Conservation (phyloP, 2,797 vertebrate genomes). For the Bradypus variegatus region DNA sequence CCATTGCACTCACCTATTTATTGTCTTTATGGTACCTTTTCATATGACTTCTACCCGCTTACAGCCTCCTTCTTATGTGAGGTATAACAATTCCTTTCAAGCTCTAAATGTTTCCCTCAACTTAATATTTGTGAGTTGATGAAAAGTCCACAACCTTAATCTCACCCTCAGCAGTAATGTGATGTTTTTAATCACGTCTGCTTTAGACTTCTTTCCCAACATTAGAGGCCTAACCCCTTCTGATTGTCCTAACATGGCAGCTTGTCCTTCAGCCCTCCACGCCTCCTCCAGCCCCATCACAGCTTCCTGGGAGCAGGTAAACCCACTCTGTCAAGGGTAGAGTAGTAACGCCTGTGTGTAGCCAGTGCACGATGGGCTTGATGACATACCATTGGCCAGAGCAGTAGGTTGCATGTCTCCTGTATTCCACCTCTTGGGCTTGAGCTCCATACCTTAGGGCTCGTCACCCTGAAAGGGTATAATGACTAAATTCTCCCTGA, state of each 20-base stretch:
- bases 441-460: neutral
- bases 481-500: neutral
- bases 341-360: neutral
- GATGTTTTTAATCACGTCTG: neutral
- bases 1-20: neutral
- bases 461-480: accelerated
- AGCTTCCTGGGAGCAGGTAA: neutral
- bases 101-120: neutral
- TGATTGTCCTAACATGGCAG: neutral
- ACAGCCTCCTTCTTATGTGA: neutral
- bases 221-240: neutral
- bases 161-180: neutral
- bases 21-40: neutral
- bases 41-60: neutral
- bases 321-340: too few species aligned
- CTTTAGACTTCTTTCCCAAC: neutral
- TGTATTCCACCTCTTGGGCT: neutral
- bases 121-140: neutral
- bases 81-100: too few species aligned
- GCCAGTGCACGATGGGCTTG: neutral
- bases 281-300: neutral
- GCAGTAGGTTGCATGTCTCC: neutral
- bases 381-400: neutral
- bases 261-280: neutral
- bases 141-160: neutral